Evolutionary conservation across 2,797 vertebrate species (phyloP).

Genomic region (Moxostoma hubbsi): DNA sequence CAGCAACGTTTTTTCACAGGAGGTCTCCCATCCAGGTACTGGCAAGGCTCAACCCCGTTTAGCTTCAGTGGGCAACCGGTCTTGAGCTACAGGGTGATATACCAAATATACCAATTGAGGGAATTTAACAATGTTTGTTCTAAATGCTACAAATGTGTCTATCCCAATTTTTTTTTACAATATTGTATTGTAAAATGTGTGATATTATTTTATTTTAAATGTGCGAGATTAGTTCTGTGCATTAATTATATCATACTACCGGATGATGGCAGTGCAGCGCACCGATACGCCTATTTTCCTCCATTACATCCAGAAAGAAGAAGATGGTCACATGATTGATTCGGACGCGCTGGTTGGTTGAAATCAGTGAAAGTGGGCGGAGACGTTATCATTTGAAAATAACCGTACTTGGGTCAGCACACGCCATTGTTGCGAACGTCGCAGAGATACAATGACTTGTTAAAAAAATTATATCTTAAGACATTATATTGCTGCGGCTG

Average conservation of each 20-base stretch:
- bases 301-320: background rate
- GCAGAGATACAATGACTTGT: background rate
- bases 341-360: conserved; percentile 1
- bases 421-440: conserved; percentile 16
- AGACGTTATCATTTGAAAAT: conserved; percentile 34
- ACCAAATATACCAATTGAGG: no score
- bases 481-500: background rate
- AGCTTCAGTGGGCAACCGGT: no score
- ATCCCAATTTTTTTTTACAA: no score
- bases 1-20: no score
- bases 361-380: background rate
- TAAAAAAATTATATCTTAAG: background rate
- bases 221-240: background rate
- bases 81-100: no score
- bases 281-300: no score
- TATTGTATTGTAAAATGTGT: no score
- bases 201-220: background rate
- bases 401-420: background rate
- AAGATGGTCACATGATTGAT: background rate
- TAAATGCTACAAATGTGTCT: no score
- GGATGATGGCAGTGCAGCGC: background rate
- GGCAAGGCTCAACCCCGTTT: no score
- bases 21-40: no score
- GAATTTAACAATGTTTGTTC: no score
- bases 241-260: background rate